Evolutionary conservation across 2,888 invertebrate species (phyloP), one percentile per base, ranked within the genome.

Genomic region (Watsonalla cultraria): DNA sequence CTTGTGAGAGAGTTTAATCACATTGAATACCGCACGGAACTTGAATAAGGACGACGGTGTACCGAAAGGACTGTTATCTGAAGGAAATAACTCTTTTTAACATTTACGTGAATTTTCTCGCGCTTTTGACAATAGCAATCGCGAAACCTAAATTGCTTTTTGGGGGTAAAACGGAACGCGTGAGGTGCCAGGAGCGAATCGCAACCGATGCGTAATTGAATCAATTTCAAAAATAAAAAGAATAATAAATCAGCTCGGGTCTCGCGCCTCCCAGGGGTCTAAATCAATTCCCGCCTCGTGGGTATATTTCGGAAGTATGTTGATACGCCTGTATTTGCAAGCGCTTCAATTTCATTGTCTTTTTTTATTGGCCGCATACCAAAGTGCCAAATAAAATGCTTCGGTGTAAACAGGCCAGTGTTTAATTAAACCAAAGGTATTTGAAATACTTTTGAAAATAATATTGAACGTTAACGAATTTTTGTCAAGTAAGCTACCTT

Each of bases 141-240:
- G 71, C 57, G 72, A 65, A 66, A 65, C 67, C 65, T 64, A 77
- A 80, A 80, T 80, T 77, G 76, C 69, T 76, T 80, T 79, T 72
- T 67, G 58, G 68, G 24, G 60, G 64, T 62, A 61, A 63, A 59
- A 59, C 54, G 58, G 61, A 70, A 61, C 53, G 52, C 55, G 50
- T 54, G 57, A 56, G 54, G 54, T 54, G 24, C 47, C 54, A 55
- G 54, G 58, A 56, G 53, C 56, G 57, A 63, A 54, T 60, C 63
- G 56, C 59, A 58, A 53, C 55, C 57, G 57, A 63, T 62, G 56
- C 58, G 65, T 66, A 66, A 66, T 63, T 66, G 64, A 64, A 65
- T 68, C 62, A 63, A 62, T 64, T 61, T 60, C 50, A 56, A 51
- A 42, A 58, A 56, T 54, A 52, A 59, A 59, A 56, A 50, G 60